Conservation (phyloP, 2,113 vertebrate species). For the Trinectes maculatus region DNA sequence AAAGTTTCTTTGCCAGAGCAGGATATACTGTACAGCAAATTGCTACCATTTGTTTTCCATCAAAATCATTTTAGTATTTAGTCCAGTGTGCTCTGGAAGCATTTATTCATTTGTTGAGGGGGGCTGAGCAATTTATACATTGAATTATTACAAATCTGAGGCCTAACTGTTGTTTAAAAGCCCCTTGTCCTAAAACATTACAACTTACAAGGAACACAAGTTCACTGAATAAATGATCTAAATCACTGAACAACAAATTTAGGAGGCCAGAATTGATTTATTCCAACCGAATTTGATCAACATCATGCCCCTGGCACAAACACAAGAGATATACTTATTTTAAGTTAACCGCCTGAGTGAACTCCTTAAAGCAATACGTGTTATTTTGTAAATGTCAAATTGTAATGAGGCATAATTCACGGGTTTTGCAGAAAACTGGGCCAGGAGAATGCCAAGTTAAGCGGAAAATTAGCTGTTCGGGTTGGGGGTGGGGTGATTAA, state of each 20-base stretch:
- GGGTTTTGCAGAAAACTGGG: constrained; percentile 27
- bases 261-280: constrained; percentile 34
- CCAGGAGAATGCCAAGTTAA: constrained; percentile 12
- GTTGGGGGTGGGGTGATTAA: not conserved
- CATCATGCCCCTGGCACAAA: constrained; percentile 60
- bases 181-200: not conserved
- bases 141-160: not conserved
- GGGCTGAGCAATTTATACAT: not conserved
- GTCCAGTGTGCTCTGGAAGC: not conserved
- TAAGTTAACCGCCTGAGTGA: constrained; percentile 38
- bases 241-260: constrained; percentile 44
- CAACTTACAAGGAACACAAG: not conserved
- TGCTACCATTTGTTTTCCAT: not conserved
- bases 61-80: constrained; percentile 1
- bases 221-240: constrained; percentile 42
- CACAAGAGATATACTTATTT: constrained; percentile 56
- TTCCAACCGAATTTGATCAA: constrained; percentile 61
- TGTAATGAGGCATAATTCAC: constrained; percentile 52
- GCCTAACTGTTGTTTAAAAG: not conserved
- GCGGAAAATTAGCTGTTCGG: constrained; percentile 12
- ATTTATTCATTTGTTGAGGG: not conserved
- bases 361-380: constrained; percentile 63
- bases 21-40: constrained; percentile 24
- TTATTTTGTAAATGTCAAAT: constrained; percentile 73
- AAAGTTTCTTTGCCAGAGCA: too few species aligned